Evolutionary conservation across 2,113 vertebrate species (phyloP).

Genomic region (Anser brachyrhynchus): DNA sequence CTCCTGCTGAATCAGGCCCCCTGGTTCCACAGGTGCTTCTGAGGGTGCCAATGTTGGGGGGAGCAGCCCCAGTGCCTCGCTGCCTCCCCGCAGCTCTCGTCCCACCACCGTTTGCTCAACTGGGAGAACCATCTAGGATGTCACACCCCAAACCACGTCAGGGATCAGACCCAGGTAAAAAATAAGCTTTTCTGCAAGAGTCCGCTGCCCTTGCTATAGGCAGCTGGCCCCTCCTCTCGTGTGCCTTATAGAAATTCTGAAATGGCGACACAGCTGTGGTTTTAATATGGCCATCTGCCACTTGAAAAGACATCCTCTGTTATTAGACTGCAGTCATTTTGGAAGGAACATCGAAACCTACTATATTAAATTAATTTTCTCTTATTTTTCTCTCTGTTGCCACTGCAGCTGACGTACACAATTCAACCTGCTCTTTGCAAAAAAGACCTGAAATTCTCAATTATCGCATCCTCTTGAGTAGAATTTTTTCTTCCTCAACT

Average conservation of each 20-base stretch:
- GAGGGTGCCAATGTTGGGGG: rapidly evolving
- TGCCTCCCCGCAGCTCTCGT: background rate
- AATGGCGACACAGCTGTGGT: constrained; percentile 50
- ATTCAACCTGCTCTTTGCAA: constrained; percentile 8
- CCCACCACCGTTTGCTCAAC: rapidly evolving
- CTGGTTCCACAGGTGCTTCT: background rate
- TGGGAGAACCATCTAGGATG: background rate
- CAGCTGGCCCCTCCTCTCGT: background rate
- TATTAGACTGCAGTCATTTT: constrained; percentile 52
- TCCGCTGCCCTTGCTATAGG: background rate
- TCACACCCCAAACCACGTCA: rapidly evolving
- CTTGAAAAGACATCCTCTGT: constrained; percentile 49
- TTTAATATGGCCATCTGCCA: constrained; percentile 52
- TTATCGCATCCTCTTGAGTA: constrained; percentile 25
- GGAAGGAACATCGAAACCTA: constrained; percentile 41
- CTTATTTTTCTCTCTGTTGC: background rate
- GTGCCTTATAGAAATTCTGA: background rate
- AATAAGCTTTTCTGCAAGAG: background rate
- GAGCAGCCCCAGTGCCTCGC: background rate
- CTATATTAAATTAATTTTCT: constrained; percentile 54
- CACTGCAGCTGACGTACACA: background rate
- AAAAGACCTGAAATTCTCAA: background rate
- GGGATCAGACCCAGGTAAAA: background rate
- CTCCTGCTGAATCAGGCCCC: background rate
- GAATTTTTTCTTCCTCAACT: background rate